These are phyloP conservation scores for Willowsia nigromaculata DNA, from an alignment of 2,888 invertebrate species.

Conservation along the genomic window DNA sequence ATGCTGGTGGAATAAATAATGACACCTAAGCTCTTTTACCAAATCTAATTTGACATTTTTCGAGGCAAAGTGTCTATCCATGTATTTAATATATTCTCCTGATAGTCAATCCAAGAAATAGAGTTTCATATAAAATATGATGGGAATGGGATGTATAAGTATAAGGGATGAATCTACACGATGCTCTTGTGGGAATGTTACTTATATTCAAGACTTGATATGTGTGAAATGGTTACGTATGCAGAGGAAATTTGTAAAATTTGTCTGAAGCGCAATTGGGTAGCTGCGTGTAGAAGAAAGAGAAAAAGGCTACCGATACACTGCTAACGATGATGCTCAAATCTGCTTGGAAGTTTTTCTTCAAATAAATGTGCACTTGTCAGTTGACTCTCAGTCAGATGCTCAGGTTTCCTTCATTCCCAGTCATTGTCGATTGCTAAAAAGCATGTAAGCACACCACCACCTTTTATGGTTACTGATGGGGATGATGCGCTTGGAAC, in stretches of 20 bases:
- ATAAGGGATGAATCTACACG: too few species aligned
- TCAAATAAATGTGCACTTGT: conserved; percentile 69
- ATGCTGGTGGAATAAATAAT: conserved; percentile 38
- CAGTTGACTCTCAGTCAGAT: conserved; percentile 50
- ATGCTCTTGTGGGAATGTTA: too few species aligned
- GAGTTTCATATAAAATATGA: too few species aligned
- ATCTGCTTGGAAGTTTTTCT: conserved; percentile 59
- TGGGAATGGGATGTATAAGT: too few species aligned
- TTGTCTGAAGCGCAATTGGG: background rate
- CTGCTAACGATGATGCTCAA: conserved; percentile 29
- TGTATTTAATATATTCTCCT: background rate
- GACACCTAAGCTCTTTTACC: conserved; percentile 18
- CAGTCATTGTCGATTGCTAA: conserved; percentile 1
- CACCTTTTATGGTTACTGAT: background rate
- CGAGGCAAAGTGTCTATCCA: background rate
- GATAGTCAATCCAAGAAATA: too few species aligned
- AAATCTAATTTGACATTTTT: conserved; percentile 32
- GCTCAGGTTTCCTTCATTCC: conserved; percentile 41
- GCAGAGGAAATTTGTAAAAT: conserved; percentile 9
- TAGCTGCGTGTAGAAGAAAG: background rate
- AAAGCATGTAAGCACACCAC: background rate
- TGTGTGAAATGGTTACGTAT: background rate
- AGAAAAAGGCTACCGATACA: background rate
- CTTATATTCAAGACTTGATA: background rate
- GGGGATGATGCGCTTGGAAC: conserved; percentile 11